Evolutionary conservation across 2,888 invertebrate species (phyloP).

Genomic region (Acanthosepion esculentum): DNA sequence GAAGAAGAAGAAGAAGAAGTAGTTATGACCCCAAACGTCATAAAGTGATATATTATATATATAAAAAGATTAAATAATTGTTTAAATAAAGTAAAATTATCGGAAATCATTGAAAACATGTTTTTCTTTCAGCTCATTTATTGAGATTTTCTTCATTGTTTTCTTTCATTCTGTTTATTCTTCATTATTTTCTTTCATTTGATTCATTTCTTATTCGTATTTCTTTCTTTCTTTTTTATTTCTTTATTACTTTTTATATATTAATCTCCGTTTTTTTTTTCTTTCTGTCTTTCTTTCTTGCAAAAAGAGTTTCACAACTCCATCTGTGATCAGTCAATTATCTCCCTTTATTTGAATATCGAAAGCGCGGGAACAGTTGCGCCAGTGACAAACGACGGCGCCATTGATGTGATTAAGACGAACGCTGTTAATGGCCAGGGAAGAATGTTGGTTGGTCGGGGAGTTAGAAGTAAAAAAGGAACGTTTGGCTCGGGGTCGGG

Average conservation of each 20-base stretch:
- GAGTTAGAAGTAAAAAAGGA: neutral
- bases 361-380: constrained; percentile 33
- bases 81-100: neutral
- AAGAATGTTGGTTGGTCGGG: constrained; percentile 5
- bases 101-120: too few species aligned
- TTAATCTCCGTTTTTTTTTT: too few species aligned
- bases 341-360: constrained; percentile 33
- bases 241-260: too few species aligned
- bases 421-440: neutral
- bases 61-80: neutral
- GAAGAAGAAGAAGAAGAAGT: too few species aligned
- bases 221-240: too few species aligned
- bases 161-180: too few species aligned
- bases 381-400: neutral
- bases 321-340: constrained; percentile 23
- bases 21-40: too few species aligned
- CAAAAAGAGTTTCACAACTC: neutral
- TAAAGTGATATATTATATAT: neutral
- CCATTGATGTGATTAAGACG: neutral
- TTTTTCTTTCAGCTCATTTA: too few species aligned
- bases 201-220: too few species aligned
- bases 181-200: too few species aligned
- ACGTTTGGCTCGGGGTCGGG: neutral
- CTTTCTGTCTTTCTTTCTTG: neutral
- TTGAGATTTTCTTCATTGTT: too few species aligned